Evolutionary conservation across 2,888 invertebrate species (phyloP), one percentile per base, ranked within the genome.

Genomic region (Uropetala carovei): DNA sequence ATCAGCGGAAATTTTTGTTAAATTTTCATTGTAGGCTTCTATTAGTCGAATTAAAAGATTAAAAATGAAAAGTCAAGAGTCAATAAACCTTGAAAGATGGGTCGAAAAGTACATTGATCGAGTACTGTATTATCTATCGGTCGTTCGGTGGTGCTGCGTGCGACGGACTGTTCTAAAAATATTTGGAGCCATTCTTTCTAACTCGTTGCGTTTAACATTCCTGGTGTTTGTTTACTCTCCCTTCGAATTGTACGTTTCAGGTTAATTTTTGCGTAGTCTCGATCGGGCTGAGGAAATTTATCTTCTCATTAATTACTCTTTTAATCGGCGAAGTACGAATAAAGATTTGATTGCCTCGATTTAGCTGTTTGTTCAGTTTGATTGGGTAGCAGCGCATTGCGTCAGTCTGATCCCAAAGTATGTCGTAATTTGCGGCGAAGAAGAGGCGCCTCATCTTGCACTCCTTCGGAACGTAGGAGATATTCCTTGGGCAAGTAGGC

Each of bases 361-460:
- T n/a, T 56, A 57, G 43, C 89, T 64, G 89, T 89, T 89, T 89
- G 64, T 86, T 86, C 60, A 60, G 89, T 89, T 64, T 60, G 89
- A 68, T 64, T 89, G 64, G 89, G 89, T 89, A 89, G 64, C 89
- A 18, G 56, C 64, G 64, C 18, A n/a, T 89, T 89, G 89, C 89
- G 89, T 89, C 89, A 89, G 59, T 43, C 64, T 68, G 89, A 64
- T 89, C 89, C 64, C 16, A 18, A 64, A 58, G 86, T 30, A 56
- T 89, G 89, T 89, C 89, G 89, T 89, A 89, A 89, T 89, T 89
- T 60, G 89, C 56, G 64, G 60, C 30, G 60, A 43, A 18, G 30
- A n/a, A 64, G n/a, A n/a, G 64, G 89, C 86, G 86, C 86, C 86
- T 86, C 86, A 86, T 86, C 86, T 86, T 59, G 59, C 57, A n/a